Base-by-base conservation (phyloP, 2,888 invertebrate genomes). In the Heteromurus nitidus region DNA sequence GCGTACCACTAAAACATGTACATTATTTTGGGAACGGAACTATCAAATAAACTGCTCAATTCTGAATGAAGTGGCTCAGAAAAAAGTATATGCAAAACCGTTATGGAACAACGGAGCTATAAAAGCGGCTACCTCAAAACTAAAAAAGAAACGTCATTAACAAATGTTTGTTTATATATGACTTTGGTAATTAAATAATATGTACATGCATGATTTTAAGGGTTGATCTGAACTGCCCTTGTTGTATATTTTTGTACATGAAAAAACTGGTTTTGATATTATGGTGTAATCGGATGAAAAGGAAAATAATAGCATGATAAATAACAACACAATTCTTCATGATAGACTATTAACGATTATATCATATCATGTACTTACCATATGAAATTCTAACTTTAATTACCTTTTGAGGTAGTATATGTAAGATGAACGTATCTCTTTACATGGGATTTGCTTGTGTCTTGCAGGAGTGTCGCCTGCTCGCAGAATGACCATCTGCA, bases 401-500 rank as follows among this genome's bases (percentile, higher is more conserved):
- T n/a, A n/a, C n/a, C n/a, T n/a, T n/a, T n/a, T n/a, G n/a, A n/a
- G n/a, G n/a, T n/a, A n/a, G n/a, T n/a, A n/a, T n/a, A n/a, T n/a
- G n/a, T n/a, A n/a, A n/a, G n/a, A n/a, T n/a, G n/a, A n/a, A n/a
- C n/a, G n/a, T n/a, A n/a, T n/a, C n/a, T n/a, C n/a, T 20, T 55
- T 18, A 65, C 18, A 53, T 30, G 24, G 30, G 18, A 16, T 36
- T 76, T 70, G 31, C 24, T 55, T 82, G 50, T 11, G 13, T 30
- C 22, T 75, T 80, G 18, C 68, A 87, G 86, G 86, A 79, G 86
- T 87, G 2, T 84, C 86, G 0, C 86, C 86, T 9, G 84, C 86
- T 53, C 82, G 86, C 2, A 83, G 86, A 77, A 84, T 87, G 77
- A 85, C 86, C 20, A 26, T 80, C 16, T 80, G 28, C 9, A 64